These are phyloP conservation scores for Pachypsylla venusta DNA, from an alignment of 1,140 invertebrate genomes.

Conservation along the genomic window DNA sequence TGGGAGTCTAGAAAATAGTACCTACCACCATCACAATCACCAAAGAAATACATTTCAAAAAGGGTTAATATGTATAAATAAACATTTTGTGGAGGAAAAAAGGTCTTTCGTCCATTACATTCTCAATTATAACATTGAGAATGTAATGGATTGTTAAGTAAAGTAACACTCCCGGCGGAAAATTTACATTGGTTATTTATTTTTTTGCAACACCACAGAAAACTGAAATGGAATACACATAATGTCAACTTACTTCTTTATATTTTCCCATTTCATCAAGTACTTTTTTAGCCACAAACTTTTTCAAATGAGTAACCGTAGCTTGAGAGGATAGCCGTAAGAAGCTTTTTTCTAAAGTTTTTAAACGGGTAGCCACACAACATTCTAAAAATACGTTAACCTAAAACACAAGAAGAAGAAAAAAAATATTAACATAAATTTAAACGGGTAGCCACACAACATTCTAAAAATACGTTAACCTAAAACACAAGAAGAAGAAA, in stretches of 20 bases:
- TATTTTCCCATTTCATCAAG: constrained; percentile 81
- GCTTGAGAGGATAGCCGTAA: constrained; percentile 90
- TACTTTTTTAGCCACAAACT: constrained; percentile 93
- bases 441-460: constrained; percentile 51
- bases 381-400: constrained; percentile 82
- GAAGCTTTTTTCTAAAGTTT: constrained; percentile 72
- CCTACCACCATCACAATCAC: no score
- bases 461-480: constrained; percentile 81
- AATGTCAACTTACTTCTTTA: constrained; percentile 63
- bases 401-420: constrained; percentile 31
- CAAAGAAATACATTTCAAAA: no score
- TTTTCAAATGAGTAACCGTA: constrained; percentile 92
- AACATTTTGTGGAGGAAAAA: no score
- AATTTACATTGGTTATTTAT: no score
- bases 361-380: constrained; percentile 51
- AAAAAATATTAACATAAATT: constrained; percentile 31
- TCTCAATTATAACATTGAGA: no score
- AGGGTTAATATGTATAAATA: no score
- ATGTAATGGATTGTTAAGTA: no score
- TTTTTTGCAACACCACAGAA: no score
- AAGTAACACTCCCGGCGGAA: no score
- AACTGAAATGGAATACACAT: background rate
- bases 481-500: constrained; percentile 27
- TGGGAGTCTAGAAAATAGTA: no score
- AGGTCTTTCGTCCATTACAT: no score